These are phyloP conservation scores for Isurus oxyrinchus DNA, from an alignment of 2,113 vertebrate species.

Conservation along the genomic window DNA sequence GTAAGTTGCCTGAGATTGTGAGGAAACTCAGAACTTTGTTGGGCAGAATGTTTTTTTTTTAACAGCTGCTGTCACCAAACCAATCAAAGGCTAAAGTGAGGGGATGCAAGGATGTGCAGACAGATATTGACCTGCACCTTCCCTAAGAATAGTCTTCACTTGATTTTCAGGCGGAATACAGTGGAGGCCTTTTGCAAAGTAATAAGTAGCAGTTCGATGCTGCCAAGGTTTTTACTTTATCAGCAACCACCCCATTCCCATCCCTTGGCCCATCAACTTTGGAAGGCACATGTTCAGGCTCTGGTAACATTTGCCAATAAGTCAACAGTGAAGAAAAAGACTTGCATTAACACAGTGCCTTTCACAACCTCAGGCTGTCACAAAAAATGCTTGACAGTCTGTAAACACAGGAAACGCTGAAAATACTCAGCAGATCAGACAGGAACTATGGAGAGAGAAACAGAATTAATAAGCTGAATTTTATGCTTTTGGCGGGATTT, in stretches of 20 bases:
- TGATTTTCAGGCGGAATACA: not conserved
- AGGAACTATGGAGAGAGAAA: not conserved
- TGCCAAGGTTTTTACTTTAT: not conserved
- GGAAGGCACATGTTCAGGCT: not conserved
- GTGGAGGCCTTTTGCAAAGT: not conserved
- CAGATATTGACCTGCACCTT: not conserved
- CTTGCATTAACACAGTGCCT: not conserved
- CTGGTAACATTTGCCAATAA: not conserved
- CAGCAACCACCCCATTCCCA: not conserved
- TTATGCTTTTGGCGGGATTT: too few species aligned
- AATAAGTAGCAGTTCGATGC: not conserved
- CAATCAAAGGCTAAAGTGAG: not conserved
- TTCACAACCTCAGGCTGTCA: not conserved
- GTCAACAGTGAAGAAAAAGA: not conserved
- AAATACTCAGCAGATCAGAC: not conserved
- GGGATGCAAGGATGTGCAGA: too few species aligned
- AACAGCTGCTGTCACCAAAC: not conserved
- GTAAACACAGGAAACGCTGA: not conserved
- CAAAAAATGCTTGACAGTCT: not conserved
- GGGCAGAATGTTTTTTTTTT: not conserved
- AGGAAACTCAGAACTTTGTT: not conserved
- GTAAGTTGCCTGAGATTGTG: not conserved
- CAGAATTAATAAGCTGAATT: not conserved
- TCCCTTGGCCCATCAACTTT: not conserved
- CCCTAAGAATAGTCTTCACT: not conserved